Evolutionary conservation across 1,140 invertebrate species (phyloP).

Genomic region (Macrocentrus cingulum): DNA sequence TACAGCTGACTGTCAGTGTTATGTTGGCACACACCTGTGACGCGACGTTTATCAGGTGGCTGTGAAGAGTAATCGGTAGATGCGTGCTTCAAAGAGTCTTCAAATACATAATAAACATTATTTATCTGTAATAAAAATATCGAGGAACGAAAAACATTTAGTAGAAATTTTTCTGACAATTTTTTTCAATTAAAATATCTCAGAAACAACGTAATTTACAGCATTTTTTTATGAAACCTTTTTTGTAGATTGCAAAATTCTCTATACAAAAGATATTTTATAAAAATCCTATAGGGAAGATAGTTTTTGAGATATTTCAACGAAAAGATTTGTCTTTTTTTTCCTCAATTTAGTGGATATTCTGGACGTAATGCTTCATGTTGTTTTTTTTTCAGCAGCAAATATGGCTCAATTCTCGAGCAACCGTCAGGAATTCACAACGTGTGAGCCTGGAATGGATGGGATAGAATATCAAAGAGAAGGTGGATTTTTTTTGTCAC

Average conservation of each 20-base stretch:
- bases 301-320: no score
- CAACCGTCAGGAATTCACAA: slow-evolving; percentile 39
- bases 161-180: no score
- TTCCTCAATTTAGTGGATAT: neutral
- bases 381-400: slow-evolving; percentile 34
- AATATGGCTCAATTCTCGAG: slow-evolving; percentile 41
- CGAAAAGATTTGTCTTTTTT: neutral
- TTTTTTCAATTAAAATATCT: no score
- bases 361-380: neutral
- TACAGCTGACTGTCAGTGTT: slow-evolving; percentile 9
- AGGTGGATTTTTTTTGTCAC: slow-evolving; percentile 47
- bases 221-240: no score
- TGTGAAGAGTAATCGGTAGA: neutral
- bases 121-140: no score
- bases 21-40: neutral
- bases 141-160: no score
- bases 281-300: no score
- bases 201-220: no score
- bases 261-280: no score
- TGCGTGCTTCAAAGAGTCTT: no score
- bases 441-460: slow-evolving; percentile 32
- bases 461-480: slow-evolving; percentile 41
- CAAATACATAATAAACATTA: no score
- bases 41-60: neutral
- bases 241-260: no score